A percentile compares a stretch with the other conserved stretches of the same genome.
Conservation (phyloP, 2,113 vertebrate genomes). For the Gadus chalcogrammus region DNA sequence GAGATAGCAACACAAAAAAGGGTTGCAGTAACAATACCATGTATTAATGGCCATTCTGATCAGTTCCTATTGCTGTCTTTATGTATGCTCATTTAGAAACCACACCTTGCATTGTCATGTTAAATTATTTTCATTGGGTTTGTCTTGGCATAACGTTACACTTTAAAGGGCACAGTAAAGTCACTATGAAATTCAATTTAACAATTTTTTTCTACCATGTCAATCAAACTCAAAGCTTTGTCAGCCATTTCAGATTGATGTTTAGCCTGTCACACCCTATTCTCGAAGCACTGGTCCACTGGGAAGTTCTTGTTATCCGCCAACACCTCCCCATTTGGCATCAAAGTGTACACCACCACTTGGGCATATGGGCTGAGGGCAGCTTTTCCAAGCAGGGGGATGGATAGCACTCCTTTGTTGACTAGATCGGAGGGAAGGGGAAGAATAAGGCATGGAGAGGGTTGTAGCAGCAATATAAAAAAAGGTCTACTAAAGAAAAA, state of each 20-base stretch:
- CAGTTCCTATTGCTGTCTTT: too few relatives aligned
- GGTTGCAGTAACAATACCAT: too few relatives aligned
- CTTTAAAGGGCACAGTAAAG: too few relatives aligned
- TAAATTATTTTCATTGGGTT: too few relatives aligned
- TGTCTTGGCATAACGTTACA: too few relatives aligned
- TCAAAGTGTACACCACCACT: slow-evolving; percentile 76
- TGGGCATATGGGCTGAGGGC: slow-evolving; percentile 77
- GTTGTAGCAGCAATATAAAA: neutral
- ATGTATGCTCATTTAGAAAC: too few relatives aligned
- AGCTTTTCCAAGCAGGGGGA: slow-evolving; percentile 57
- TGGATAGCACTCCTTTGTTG: slow-evolving; percentile 64
- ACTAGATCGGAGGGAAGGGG: slow-evolving; percentile 30
- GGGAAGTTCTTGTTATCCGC: slow-evolving; percentile 78
- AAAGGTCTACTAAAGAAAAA: neutral
- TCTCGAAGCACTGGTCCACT: slow-evolving; percentile 76
- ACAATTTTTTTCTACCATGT: too few relatives aligned
- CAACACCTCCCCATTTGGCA: slow-evolving; percentile 73
- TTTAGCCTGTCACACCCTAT: slow-evolving; percentile 72
- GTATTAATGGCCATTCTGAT: too few relatives aligned
- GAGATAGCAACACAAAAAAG: slow-evolving; percentile 3
- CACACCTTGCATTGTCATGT: too few relatives aligned
- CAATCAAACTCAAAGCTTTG: too few relatives aligned
- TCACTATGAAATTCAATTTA: too few relatives aligned
- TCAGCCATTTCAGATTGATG: too few relatives aligned
- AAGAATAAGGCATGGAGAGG: neutral